A percentile compares a stretch with the other conserved stretches of the same genome.
Conservation (phyloP, 2,113 vertebrate species). For the Herpetotheres cachinnans region DNA sequence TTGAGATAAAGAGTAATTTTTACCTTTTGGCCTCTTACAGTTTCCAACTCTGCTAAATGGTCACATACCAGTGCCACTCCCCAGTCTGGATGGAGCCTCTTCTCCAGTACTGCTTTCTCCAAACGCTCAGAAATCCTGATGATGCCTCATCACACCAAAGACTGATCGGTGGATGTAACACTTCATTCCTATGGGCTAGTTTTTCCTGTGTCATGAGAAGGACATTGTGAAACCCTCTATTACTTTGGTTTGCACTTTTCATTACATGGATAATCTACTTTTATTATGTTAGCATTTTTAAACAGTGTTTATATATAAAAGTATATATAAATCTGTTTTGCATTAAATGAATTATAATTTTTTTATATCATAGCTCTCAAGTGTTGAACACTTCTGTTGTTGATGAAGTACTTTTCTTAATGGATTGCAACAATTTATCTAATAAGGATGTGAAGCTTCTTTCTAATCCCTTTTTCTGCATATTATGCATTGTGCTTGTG, state of each 20-base stretch:
- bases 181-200: conserved; percentile 66
- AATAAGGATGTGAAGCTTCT: conserved; percentile 80
- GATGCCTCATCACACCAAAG: conserved; percentile 46
- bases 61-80: conserved; percentile 89
- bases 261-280: conserved; percentile 76
- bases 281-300: conserved; percentile 75
- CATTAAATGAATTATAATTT: conserved; percentile 80
- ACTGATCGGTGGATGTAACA: conserved; percentile 67
- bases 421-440: conserved; percentile 71
- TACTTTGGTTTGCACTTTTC: conserved; percentile 82
- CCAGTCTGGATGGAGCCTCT: conserved; percentile 88
- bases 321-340: conserved; percentile 80
- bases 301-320: conserved; percentile 76
- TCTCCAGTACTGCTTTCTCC: conserved; percentile 89
- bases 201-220: conserved; percentile 77
- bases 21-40: conserved; percentile 74
- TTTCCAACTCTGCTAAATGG: conserved; percentile 93
- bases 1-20: not conserved
- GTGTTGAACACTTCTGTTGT: conserved; percentile 81
- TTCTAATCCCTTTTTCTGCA: conserved; percentile 68
- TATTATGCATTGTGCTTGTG: conserved; percentile 86
- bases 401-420: conserved; percentile 75
- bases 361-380: conserved; percentile 75
- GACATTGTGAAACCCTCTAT: conserved; percentile 74
- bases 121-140: conserved; percentile 90